Evolutionary conservation across 1,140 invertebrate species (phyloP), one percentile per base, ranked within the genome.

Genomic region (Glossosoma conforme): DNA sequence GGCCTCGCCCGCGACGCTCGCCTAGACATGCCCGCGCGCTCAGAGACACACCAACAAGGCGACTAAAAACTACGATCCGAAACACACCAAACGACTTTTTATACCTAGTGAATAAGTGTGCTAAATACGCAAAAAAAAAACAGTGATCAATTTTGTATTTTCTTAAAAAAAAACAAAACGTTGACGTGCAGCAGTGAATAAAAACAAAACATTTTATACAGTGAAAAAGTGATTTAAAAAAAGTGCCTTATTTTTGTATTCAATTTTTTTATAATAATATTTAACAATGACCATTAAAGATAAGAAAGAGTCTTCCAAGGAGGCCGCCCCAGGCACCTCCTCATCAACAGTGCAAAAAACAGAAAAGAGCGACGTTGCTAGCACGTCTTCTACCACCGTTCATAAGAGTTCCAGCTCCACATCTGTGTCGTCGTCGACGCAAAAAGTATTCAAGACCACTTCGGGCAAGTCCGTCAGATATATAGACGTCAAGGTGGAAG

Each of bases 401-500:
- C 36, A 37, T 8, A 52, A 44, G 41, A 44, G 42, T 14, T 42
- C 47, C 24, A 46, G 30, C 6, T 65, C 70, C 6, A 71, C 64
- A 8, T 66, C 68, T 2, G 65, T 68, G 48, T 68, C 63, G 35
- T 35, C 32, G 28, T 65, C 66, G n/a, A 47, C 68, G 42, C 71
- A 75, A 59, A 72, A 72, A 61, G 64, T 72, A 56, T 52, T 42
- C 41, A 59, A 48, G 10, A 68, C 65, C 56, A 68, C 68, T 11
- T 66, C 70, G 41, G 72, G 72, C 58, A 75, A 74, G 63, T 72
- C 72, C 56, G 65, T 75, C 20, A 64, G 69, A 45, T 72, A 72
- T 47, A 74, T 75, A 44, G 69, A 75, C 44, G 70, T 75, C 44
- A 73, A 75, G 62, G 70, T 75, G 52, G 72, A 75, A 54, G 68